phyloP scores from a whole-genome alignment of 23 tunicate genomes.

The Aplidium turbinatum region DNA sequence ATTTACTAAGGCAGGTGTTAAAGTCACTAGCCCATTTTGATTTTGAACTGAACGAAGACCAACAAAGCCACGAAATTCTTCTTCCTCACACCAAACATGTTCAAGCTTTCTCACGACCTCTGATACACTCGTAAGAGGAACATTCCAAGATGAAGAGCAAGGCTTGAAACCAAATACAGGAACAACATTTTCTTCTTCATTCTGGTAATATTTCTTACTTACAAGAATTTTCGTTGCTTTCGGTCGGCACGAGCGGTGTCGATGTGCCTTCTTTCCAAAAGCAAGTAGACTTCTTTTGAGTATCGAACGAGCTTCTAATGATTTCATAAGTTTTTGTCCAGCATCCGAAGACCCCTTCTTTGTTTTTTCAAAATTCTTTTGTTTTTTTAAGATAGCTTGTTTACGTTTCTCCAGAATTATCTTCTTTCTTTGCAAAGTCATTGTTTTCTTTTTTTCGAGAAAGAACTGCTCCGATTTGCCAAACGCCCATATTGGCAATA shows the following conservation, averaged over 20 bases:
- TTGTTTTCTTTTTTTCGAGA: background rate
- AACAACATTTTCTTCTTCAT: background rate
- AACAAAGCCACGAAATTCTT: conserved; percentile 3
- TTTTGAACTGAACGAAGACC: background rate
- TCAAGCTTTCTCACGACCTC: conserved; percentile 26
- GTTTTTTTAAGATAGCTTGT: no score
- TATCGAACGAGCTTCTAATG: no score
- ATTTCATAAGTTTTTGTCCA: no score
- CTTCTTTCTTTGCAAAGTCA: no score
- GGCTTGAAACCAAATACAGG: background rate
- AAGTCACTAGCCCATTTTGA: no score
- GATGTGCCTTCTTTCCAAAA: no score
- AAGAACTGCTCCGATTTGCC: conserved; percentile 15
- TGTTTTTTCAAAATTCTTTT: no score
- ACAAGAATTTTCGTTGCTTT: no score
- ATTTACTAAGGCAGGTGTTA: conserved; percentile 7
- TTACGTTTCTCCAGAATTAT: no score
- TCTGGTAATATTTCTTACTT: no score
- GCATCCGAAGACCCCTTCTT: no score
- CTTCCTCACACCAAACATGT: conserved; percentile 13
- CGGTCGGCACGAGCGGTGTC: conserved; percentile 20
- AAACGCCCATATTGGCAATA: conserved; percentile 8
- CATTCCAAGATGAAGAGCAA: conserved; percentile 17
- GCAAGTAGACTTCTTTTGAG: no score
- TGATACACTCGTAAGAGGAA: conserved; percentile 25